Percentiles rank a stretch among this genome's conserved stretches.
These are phyloP conservation scores for Mus spicilegus DNA, from an alignment of 2,113 vertebrate species.

Conservation along the genomic window DNA sequence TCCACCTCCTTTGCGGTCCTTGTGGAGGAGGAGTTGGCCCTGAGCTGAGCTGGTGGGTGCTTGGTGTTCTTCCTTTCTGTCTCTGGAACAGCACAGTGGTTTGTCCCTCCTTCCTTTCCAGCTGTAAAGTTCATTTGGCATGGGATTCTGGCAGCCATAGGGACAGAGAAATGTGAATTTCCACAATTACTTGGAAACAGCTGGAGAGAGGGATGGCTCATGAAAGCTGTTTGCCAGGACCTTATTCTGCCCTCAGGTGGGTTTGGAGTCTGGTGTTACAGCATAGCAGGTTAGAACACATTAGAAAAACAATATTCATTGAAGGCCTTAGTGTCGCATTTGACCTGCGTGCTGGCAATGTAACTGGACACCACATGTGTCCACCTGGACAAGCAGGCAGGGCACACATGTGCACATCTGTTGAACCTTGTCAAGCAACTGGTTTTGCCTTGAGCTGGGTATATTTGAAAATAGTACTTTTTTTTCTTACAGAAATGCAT, in stretches of 20 bases:
- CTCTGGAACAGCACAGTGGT: neutral
- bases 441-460: neutral
- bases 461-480: neutral
- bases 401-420: neutral
- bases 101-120: slow-evolving; percentile 60
- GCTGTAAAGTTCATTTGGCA: slow-evolving; percentile 65
- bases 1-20: neutral
- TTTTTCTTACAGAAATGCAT: slow-evolving; percentile 31
- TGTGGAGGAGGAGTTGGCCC: neutral
- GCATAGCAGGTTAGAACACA: neutral
- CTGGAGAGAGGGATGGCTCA: neutral
- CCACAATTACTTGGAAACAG: slow-evolving; percentile 49
- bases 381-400: neutral
- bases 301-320: neutral
- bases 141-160: slow-evolving; percentile 42
- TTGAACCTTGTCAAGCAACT: neutral
- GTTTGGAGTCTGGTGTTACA: slow-evolving; percentile 39
- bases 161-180: slow-evolving; percentile 46
- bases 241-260: neutral
- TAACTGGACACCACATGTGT: neutral
- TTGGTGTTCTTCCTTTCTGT: slow-evolving; percentile 10
- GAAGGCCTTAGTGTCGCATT: neutral
- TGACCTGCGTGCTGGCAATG: neutral
- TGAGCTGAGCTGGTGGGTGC: neutral
- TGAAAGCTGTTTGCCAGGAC: slow-evolving; percentile 40